Percentiles rank a stretch among this genome's conserved stretches.
Conservation (phyloP, 2,888 invertebrate species). For the Rhogogaster chlorosoma region DNA sequence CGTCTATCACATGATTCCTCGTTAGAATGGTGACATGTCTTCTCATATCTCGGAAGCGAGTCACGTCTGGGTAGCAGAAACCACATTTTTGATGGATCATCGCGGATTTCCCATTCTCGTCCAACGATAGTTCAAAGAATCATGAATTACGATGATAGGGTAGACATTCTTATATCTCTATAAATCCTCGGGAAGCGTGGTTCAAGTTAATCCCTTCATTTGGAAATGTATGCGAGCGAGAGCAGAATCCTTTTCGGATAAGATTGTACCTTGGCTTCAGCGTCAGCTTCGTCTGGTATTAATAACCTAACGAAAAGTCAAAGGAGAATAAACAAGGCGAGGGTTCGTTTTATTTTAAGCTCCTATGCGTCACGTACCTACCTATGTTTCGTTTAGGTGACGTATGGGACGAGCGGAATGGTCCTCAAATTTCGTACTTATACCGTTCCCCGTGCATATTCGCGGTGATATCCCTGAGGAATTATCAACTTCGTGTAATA, state of each 20-base stretch:
- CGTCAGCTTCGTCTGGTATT: neutral
- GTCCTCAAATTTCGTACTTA: slow-evolving; percentile 9
- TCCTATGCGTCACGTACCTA: neutral
- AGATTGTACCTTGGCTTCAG: neutral
- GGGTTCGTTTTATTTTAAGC: slow-evolving; percentile 4
- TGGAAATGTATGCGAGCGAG: neutral
- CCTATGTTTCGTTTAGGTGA: slow-evolving; percentile 5
- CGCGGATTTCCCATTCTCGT: too few relatives aligned
- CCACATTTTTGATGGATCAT: neutral
- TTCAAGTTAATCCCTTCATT: neutral
- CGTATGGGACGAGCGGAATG: slow-evolving; percentile 12
- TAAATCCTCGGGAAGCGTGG: neutral
- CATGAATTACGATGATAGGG: neutral
- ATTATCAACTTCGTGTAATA: slow-evolving; percentile 45
- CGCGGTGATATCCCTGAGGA: slow-evolving; percentile 35
- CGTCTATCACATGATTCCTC: neutral
- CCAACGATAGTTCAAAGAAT: neutral
- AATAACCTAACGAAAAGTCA: neutral
- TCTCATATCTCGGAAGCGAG: neutral
- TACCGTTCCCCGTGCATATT: slow-evolving; percentile 23
- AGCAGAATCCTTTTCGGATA: neutral
- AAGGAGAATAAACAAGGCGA: slow-evolving; percentile 2
- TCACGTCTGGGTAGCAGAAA: neutral
- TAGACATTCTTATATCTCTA: neutral
- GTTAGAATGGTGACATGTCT: neutral